phyloP scores from a whole-genome alignment of 37 sponge, comb jelly and placozoan species.

The Chondrosia reniformis region DNA sequence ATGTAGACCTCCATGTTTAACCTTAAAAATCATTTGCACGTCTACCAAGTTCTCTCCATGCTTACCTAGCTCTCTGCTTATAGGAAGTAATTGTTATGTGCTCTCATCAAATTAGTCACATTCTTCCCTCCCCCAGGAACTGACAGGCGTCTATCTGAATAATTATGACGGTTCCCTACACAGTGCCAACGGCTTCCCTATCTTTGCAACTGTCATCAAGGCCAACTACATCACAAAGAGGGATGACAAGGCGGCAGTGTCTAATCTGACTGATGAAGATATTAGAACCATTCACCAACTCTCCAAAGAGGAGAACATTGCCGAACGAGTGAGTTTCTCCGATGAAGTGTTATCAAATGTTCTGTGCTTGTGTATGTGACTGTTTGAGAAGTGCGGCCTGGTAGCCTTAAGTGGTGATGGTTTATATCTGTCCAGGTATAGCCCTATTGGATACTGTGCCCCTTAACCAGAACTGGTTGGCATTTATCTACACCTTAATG shows the following conservation, averaged over 20 bases:
- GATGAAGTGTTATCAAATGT: background rate
- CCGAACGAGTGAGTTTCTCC: slow-evolving; percentile 81
- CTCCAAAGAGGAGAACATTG: slow-evolving; percentile 90
- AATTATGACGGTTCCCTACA: slow-evolving; percentile 96
- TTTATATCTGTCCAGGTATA: too few species aligned
- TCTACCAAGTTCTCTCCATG: too few species aligned
- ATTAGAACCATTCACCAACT: slow-evolving; percentile 76
- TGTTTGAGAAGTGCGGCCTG: too few species aligned
- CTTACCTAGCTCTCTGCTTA: too few species aligned
- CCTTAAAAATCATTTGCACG: background rate
- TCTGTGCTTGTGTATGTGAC: background rate
- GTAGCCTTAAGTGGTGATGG: too few species aligned
- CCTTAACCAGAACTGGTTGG: too few species aligned
- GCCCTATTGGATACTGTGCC: too few species aligned
- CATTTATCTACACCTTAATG: too few species aligned
- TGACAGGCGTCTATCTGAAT: slow-evolving; percentile 94
- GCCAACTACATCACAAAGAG: slow-evolving; percentile 93
- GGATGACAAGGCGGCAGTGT: slow-evolving; percentile 87
- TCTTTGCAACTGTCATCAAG: slow-evolving; percentile 96
- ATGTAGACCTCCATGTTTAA: background rate
- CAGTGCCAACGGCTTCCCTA: slow-evolving; percentile 98
- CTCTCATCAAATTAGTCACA: background rate
- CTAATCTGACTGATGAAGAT: slow-evolving; percentile 93
- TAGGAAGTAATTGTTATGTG: background rate
- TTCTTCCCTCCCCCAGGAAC: slow-evolving; percentile 55